These are phyloP conservation scores for Scortum barcoo DNA, from an alignment of 2,113 vertebrate genomes.

Conservation along the genomic window DNA sequence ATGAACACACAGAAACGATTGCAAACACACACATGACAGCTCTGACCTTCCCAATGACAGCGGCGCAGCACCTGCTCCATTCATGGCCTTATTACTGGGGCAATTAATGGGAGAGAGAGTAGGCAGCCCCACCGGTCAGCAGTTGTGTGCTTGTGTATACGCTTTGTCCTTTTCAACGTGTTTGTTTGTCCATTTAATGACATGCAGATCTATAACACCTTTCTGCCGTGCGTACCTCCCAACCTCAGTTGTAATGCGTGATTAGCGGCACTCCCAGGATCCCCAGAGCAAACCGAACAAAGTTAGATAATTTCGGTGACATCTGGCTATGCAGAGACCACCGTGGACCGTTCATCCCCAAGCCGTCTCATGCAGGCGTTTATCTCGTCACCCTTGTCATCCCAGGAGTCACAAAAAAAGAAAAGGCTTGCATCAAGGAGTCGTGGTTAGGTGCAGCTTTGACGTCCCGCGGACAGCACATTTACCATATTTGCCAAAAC, in stretches of 20 bases:
- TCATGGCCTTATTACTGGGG: slow-evolving; percentile 35
- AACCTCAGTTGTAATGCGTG: background rate
- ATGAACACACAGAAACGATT: slow-evolving; percentile 6
- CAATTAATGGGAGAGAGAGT: slow-evolving; percentile 40
- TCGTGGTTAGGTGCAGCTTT: background rate
- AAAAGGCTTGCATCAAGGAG: background rate
- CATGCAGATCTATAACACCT: background rate
- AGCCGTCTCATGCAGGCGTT: slow-evolving; percentile 1
- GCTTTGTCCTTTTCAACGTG: slow-evolving; percentile 4
- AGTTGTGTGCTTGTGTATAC: background rate
- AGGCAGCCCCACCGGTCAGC: background rate
- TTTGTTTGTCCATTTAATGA: background rate
- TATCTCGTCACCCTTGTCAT: background rate
- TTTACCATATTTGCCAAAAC: background rate
- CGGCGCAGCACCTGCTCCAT: slow-evolving; percentile 7
- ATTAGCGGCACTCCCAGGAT: background rate
- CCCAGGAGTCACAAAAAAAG: background rate
- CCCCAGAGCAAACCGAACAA: background rate
- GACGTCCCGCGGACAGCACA: background rate
- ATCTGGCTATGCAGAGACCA: background rate
- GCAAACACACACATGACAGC: slow-evolving; percentile 34
- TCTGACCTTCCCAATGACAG: slow-evolving; percentile 66
- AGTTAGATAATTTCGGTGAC: background rate
- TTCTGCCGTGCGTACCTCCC: background rate
- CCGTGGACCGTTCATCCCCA: background rate